Base-by-base conservation (phyloP, 2,888 invertebrate genomes). In the Liodrosophila aerea region DNA sequence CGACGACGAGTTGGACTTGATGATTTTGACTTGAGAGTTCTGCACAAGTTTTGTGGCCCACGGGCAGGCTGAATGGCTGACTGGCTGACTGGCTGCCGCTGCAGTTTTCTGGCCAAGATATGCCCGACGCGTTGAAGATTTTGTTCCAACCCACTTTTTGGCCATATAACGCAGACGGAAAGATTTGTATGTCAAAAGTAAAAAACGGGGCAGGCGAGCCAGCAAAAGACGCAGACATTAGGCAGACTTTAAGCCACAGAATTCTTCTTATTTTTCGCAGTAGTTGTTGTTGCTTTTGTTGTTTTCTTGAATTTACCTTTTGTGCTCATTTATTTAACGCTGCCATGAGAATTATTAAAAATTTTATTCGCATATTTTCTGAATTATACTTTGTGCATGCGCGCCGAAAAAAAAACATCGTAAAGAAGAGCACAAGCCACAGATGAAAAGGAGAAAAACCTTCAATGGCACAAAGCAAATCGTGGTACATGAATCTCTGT, bases 331-430 rank as follows among this genome's bases (percentile, higher is more conserved):
- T 77, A 72, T 69, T 67, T 76, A 65, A 66, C 69, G 70, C 65
- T 73, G 70, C 76, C 85, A 87, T 87, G 85, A 77, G 87, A 87
- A 87, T 85, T 87, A 87, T 88, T 88, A 88, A 88, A 88, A 86
- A 89, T 89, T 88, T 88, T 87, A 87, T 89, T 88, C 89, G 88
- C 88, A 88, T 88, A 88, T 89, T 88, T 88, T 89, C 86, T 87
- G 86, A 87, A 88, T 88, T 88, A 88, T 88, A 77, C 82, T 86
- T 73, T 56, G 53, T 64, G 52, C 63, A 40, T 71, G 76, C 73
- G 77, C 81, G 78, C 78, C 65, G 71, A 77, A 76, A 73, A 84
- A 82, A 68, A n/a, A 37, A 18, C 37, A 18, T n/a, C n/a, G n/a
- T n/a, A 16, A 37, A 37, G 9, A 37, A 16, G 16, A 37, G 13